These are phyloP conservation scores for Neofelis nebulosa DNA, from an alignment of 2,113 vertebrate genomes.

Conservation along the genomic window DNA sequence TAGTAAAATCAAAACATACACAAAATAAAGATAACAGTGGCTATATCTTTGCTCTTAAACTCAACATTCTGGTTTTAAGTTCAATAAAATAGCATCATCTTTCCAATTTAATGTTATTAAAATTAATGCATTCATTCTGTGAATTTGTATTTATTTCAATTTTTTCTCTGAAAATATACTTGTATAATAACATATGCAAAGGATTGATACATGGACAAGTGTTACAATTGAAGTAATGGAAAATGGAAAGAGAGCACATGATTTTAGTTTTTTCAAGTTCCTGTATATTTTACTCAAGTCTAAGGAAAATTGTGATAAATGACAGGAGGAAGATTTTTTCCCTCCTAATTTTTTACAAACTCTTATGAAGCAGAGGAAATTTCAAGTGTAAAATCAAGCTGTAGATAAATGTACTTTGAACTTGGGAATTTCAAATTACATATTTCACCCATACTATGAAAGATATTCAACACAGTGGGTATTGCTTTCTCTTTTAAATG, in stretches of 20 bases:
- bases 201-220: background rate
- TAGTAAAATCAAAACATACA: background rate
- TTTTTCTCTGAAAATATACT: background rate
- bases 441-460: constrained; percentile 49
- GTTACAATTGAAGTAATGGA: background rate
- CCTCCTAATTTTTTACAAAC: background rate
- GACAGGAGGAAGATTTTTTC: background rate
- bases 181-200: background rate
- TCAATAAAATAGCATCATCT: background rate
- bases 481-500: constrained; percentile 54
- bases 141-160: constrained; percentile 1
- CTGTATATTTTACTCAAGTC: background rate
- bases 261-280: constrained; percentile 3
- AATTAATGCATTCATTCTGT: background rate
- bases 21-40: background rate
- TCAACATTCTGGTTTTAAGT: background rate
- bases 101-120: background rate
- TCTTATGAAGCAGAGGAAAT: background rate
- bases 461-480: background rate
- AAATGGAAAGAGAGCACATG: rapidly evolving
- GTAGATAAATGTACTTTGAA: constrained; percentile 66
- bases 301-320: background rate
- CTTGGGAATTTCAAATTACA: constrained; percentile 57
- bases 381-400: constrained; percentile 51
- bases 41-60: background rate